Evolutionary conservation across 2,797 vertebrate genomes (phyloP).

Genomic region (Notolepis coatsorum): DNA sequence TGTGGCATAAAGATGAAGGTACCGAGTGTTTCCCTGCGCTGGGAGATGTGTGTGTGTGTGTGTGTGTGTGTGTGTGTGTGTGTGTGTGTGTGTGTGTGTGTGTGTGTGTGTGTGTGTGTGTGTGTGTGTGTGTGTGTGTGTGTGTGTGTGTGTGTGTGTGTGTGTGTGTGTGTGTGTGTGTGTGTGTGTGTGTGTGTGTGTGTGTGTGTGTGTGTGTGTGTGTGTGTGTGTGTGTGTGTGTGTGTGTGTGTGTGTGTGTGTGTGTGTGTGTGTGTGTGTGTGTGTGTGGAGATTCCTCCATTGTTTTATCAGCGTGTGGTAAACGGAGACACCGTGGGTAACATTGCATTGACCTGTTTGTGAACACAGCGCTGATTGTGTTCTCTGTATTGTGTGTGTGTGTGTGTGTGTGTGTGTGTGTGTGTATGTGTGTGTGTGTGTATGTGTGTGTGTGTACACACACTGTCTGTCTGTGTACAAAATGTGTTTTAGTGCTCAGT

Average conservation of each 20-base stretch:
- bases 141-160: background rate
- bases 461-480: constrained; percentile 18
- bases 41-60: constrained; percentile 9
- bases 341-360: constrained; percentile 44
- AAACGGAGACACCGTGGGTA: constrained; percentile 47
- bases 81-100: background rate
- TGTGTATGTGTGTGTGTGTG: background rate
- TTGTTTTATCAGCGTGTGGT: constrained; percentile 54
- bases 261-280: background rate
- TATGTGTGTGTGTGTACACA: constrained; percentile 10
- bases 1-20: constrained; percentile 26
- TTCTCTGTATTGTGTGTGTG: constrained; percentile 4
- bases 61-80: background rate
- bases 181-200: background rate
- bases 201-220: background rate
- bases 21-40: constrained; percentile 20
- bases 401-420: constrained; percentile 8
- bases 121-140: constrained; percentile 1
- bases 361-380: constrained; percentile 35
- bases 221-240: background rate
- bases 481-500: constrained; percentile 33
- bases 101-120: background rate
- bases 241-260: background rate
- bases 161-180: constrained; percentile 6
- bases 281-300: constrained; percentile 34